Base-by-base conservation (phyloP, 1,140 invertebrate species). In the Drosophila ohnishii region DNA sequence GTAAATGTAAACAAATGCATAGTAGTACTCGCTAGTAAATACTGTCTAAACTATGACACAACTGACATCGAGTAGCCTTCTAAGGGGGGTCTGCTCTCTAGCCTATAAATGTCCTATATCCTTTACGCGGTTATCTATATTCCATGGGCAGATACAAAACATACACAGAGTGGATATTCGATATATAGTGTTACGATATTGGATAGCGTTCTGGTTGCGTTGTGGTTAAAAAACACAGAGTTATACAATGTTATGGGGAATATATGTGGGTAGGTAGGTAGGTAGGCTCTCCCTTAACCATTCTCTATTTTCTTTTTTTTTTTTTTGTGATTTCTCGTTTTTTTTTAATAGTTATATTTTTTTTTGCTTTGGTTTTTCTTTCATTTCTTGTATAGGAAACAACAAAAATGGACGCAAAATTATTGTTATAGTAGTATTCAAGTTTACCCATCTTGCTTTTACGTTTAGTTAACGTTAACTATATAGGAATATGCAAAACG, bases 331-430 rank as follows among this genome's bases (percentile, higher is more conserved):
- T 47, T 60, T 44, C 13, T 45, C 28, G 30, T 10, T 45, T 6
- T 64, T 74, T 48, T 37, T 34, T 30, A n/a, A n/a, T n/a, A n/a
- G n/a, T n/a, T n/a, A n/a, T 25, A 28, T 19, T 66, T 64, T 60
- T 50, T 63, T 45, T 10, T 34, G 30, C 30, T 42, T 42, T 35
- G n/a, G n/a, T 51, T 39, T 34, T n/a, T 42, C 44, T 74, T 55
- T 56, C 11, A 28, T 67, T 32, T 45, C 51, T 80, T 78, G 65
- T 79, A 78, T 82, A 87, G 79, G 79, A 87, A 87, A 83, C 76
- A 87, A 87, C 84, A 74, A 87, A 87, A 87, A 87, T 88, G 84
- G 84, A 87, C 84, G 84, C 84, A 87, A 87, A 87, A 87, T 87
- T 83, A 87, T 82, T 81, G 79, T 82, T 81, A 65, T 87, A 74